A percentile compares a stretch with the other conserved stretches of the same genome.
These are phyloP conservation scores for Pimephales promelas DNA, from an alignment of 2,113 vertebrate species.

Conservation along the genomic window DNA sequence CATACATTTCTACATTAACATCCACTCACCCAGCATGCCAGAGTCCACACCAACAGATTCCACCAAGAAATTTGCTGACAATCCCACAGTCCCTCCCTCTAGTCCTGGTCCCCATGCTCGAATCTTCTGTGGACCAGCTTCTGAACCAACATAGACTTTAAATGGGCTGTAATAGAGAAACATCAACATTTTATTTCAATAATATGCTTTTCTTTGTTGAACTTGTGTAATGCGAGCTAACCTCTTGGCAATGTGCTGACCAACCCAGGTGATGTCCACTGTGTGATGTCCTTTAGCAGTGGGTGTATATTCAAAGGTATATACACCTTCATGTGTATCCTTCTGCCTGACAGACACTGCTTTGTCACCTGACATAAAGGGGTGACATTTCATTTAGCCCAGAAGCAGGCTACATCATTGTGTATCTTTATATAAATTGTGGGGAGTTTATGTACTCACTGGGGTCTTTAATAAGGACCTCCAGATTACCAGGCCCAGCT, in stretches of 20 bases:
- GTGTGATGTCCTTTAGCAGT: slow-evolving; percentile 13
- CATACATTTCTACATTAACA: not conserved
- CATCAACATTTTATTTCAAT: too few relatives aligned
- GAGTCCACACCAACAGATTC: slow-evolving; percentile 14
- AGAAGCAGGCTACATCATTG: not conserved
- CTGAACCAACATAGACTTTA: slow-evolving; percentile 79
- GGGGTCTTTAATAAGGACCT: slow-evolving; percentile 78
- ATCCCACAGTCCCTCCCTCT: slow-evolving; percentile 75
- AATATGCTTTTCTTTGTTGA: not conserved
- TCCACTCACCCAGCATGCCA: slow-evolving; percentile 13
- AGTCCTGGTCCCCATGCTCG: slow-evolving; percentile 76
- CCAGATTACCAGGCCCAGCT: slow-evolving; percentile 79
- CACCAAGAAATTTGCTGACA: not conserved
- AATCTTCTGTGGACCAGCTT: slow-evolving; percentile 77
- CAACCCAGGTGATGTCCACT: slow-evolving; percentile 2
- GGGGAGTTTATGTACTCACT: slow-evolving; percentile 71
- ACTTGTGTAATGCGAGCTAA: not conserved
- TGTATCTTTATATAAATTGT: not conserved
- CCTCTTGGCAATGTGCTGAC: slow-evolving; percentile 8
- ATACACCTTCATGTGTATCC: not conserved
- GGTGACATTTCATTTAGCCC: not conserved
- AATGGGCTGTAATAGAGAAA: slow-evolving; percentile 72
- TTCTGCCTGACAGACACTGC: not conserved
- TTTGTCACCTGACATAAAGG: not conserved
- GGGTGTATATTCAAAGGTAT: not conserved